These are phyloP conservation scores for Drosophila ficusphila DNA, from an alignment of 1,140 invertebrate species.

Conservation along the genomic window DNA sequence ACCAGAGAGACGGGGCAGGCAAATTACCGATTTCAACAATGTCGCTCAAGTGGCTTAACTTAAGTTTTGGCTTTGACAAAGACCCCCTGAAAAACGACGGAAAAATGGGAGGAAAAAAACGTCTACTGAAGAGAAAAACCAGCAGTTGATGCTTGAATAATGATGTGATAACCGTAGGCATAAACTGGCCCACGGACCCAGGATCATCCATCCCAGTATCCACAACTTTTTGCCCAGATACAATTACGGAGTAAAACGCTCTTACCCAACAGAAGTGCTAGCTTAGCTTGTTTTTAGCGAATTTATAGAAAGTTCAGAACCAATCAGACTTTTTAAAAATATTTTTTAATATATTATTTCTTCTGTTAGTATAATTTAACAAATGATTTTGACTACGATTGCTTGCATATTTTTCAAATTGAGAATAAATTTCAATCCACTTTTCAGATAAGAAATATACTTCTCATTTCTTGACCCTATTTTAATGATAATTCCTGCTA, in stretches of 20 bases:
- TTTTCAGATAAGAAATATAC: no score
- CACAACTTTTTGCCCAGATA: slow-evolving; percentile 59
- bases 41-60: slow-evolving; percentile 80
- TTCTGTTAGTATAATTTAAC: not conserved
- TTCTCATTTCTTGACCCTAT: no score
- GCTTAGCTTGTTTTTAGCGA: not conserved
- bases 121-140: slow-evolving; percentile 4
- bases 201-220: slow-evolving; percentile 32
- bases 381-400: no score
- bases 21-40: slow-evolving; percentile 82
- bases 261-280: not conserved
- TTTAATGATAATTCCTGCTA: not conserved
- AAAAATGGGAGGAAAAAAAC: slow-evolving; percentile 10
- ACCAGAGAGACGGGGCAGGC: slow-evolving; percentile 50
- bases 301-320: not conserved
- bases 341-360: not conserved
- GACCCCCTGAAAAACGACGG: slow-evolving; percentile 25
- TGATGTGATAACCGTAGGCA: slow-evolving; percentile 82
- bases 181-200: slow-evolving; percentile 63
- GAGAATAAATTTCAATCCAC: no score
- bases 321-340: no score
- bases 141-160: slow-evolving; percentile 76
- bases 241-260: slow-evolving; percentile 42
- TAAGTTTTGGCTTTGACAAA: slow-evolving; percentile 73
- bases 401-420: no score